A percentile compares a stretch with the other conserved stretches of the same genome.
Conservation (phyloP, 2,888 invertebrate species). For the Epiperipatus broadwayi region DNA sequence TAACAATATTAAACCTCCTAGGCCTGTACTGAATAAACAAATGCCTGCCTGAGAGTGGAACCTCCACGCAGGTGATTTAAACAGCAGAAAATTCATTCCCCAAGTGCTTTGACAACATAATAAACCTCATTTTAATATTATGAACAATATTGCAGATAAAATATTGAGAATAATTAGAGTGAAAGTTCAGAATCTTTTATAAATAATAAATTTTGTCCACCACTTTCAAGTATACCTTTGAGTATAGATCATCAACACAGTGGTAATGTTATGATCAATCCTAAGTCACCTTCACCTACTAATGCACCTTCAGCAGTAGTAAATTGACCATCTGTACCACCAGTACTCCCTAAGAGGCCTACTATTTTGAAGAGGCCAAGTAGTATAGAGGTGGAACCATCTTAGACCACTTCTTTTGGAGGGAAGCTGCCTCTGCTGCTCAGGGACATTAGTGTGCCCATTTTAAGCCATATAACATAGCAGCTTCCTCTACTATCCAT, state of each 20-base stretch:
- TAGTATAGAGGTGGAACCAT: conserved; percentile 4
- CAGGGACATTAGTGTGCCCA: too few relatives aligned
- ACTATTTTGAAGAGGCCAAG: conserved; percentile 5
- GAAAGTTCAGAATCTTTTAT: conserved; percentile 12
- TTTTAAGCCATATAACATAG: conserved; percentile 13
- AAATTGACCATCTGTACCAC: neutral
- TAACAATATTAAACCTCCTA: conserved; percentile 3
- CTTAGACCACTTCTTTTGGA: conserved; percentile 6
- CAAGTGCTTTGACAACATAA: conserved; percentile 47
- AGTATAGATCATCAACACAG: conserved; percentile 10
- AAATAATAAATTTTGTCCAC: conserved; percentile 17
- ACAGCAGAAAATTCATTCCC: conserved; percentile 56
- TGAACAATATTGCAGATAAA: too few relatives aligned
- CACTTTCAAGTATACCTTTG: conserved; percentile 27
- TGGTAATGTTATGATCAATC: neutral
- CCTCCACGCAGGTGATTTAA: conserved; percentile 31
- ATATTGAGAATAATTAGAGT: too few relatives aligned
- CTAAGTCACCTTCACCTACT: conserved; percentile 13
- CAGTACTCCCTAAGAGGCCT: conserved; percentile 1
- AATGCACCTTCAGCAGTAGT: too few relatives aligned
- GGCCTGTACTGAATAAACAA: conserved; percentile 8
- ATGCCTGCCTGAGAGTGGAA: conserved; percentile 8
- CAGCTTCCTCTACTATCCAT: conserved; percentile 14
- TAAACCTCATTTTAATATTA: conserved; percentile 35
- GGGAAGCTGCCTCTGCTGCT: conserved; percentile 10